These are phyloP conservation scores for Lacanobia oleracea DNA, from an alignment of 2,888 invertebrate genomes.

Conservation along the genomic window DNA sequence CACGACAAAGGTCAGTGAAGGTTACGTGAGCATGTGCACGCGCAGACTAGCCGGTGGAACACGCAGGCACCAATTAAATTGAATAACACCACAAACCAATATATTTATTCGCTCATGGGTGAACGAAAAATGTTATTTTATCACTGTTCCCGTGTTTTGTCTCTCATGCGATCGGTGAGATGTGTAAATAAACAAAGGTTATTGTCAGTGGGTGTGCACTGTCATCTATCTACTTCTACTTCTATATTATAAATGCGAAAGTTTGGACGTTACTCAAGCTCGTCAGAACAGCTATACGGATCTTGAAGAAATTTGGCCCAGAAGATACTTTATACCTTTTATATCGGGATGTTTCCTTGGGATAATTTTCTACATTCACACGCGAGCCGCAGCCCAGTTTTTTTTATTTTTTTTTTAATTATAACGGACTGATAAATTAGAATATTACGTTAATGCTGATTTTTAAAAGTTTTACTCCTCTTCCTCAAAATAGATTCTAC, in stretches of 20 bases:
- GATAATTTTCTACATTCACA: no score
- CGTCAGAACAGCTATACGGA: no score
- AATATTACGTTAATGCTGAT: not conserved
- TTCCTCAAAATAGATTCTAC: not conserved
- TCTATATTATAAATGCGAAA: no score
- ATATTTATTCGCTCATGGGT: slow-evolving; percentile 17
- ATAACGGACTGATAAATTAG: not conserved
- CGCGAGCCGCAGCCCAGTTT: no score
- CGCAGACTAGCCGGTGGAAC: slow-evolving; percentile 20
- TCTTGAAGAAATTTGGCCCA: no score
- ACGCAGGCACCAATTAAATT: slow-evolving; percentile 43
- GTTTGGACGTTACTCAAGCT: no score
- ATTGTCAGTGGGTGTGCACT: not conserved
- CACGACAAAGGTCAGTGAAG: slow-evolving; percentile 55
- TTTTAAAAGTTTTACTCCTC: no score
- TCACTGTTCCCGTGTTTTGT: slow-evolving; percentile 15
- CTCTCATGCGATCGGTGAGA: not conserved
- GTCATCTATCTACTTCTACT: not conserved
- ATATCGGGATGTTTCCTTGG: no score
- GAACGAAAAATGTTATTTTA: slow-evolving; percentile 19
- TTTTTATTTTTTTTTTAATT: not conserved
- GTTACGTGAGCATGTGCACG: slow-evolving; percentile 26
- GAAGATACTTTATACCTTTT: no score
- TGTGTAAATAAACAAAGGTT: slow-evolving; percentile 13
- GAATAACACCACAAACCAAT: slow-evolving; percentile 33